Evolutionary conservation across 2,888 invertebrate species (phyloP), one percentile per base, ranked within the genome.

Genomic region (Diplazon laetatorius): DNA sequence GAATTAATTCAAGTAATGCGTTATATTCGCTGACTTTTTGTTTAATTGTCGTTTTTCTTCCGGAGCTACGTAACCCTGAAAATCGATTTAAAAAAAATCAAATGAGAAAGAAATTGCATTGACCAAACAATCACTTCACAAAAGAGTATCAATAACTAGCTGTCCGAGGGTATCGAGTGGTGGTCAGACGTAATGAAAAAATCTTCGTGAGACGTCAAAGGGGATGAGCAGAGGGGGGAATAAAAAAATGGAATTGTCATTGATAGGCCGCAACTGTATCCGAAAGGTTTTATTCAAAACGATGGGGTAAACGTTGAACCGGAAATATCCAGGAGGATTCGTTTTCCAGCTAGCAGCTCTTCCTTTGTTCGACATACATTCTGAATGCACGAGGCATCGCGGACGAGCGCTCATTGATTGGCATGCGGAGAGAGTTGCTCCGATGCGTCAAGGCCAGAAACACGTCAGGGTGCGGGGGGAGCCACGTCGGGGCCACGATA

Each of bases 361-460:
- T 65, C 66, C 60, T 70, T 66, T 76, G 70, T 76, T 71, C 71
- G 65, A 65, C 46, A n/a, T 35, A 66, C 57, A 48, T 73, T 65
- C 37, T 12, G 57, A 30, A 71, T 71, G 59, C 76, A 60, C 22
- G 35, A 37, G 12, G 65, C 59, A 76, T 76, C 70, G 52, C 16
- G 20, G 39, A 30, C 65, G 57, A 55, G 63, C 48, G 18, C 42
- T 37, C 82, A 79, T 82, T 86, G 85, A 86, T 86, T 87, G 85
- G 85, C 85, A 75, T 52, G 76, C 68, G 46, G 66, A 62, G 66
- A 62, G 55, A 68, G 62, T 66, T 55, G 60, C 16, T 39, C 70
- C 76, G 83, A 83, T 80, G 82, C 82, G 83, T 88, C 87, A 88
- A 87, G 87, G 86, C 85, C 88, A 88, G 86, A 77, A 72, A 72